These are phyloP conservation scores for Agelas oroides DNA, from an alignment of 37 sponge, comb jelly and placozoan genomes.

Conservation along the genomic window DNA sequence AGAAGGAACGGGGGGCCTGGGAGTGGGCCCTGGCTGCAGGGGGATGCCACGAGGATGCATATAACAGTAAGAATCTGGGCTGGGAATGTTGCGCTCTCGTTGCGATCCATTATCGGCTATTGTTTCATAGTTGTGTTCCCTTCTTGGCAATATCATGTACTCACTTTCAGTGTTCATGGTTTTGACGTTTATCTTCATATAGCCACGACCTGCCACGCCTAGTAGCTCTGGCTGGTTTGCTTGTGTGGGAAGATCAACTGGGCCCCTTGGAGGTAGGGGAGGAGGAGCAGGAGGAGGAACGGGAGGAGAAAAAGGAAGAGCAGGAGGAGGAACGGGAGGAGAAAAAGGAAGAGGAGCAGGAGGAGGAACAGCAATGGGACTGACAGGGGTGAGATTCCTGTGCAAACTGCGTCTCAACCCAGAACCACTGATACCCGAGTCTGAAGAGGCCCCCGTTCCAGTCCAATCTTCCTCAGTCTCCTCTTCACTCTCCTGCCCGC, in stretches of 20 bases:
- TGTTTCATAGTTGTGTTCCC: too few relatives aligned
- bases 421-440: conserved; percentile 16
- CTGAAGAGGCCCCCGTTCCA: conserved; percentile 34
- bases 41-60: too few relatives aligned
- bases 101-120: too few relatives aligned
- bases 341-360: background rate
- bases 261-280: background rate
- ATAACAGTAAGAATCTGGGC: too few relatives aligned
- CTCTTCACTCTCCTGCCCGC: conserved; percentile 22
- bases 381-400: background rate
- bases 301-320: background rate
- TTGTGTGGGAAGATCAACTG: background rate
- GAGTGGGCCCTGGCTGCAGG: too few relatives aligned
- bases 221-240: too few relatives aligned
- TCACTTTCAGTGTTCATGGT: conserved; percentile 25
- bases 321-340: background rate
- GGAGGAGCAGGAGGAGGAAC: background rate
- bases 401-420: background rate
- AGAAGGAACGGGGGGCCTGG: too few relatives aligned
- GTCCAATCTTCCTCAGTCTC: conserved; percentile 32
- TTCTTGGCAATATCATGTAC: background rate
- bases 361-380: background rate
- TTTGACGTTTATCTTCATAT: background rate
- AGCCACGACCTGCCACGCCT: too few relatives aligned
- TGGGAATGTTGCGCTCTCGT: too few relatives aligned